Conservation (phyloP, 2,888 invertebrate genomes). For the Acrobasis repandana region DNA sequence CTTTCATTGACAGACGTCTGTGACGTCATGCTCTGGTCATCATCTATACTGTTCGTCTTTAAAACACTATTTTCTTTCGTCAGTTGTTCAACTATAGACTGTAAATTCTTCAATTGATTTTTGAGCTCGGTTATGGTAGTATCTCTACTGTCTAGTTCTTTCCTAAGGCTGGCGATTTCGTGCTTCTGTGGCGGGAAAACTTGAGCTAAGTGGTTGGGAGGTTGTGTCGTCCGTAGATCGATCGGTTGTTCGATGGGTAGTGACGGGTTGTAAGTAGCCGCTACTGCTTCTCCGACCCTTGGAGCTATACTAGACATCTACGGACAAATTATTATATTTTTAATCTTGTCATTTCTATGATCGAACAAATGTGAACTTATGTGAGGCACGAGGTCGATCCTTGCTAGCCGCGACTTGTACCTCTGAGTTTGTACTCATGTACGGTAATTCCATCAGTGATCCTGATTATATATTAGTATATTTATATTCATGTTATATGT, state of each 20-base stretch:
- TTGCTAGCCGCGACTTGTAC: too few relatives aligned
- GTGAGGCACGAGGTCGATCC: too few relatives aligned
- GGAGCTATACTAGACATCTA: slow-evolving; percentile 60
- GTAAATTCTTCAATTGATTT: slow-evolving; percentile 84
- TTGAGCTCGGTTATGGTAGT: slow-evolving; percentile 86
- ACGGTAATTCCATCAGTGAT: too few relatives aligned
- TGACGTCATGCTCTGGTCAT: slow-evolving; percentile 68
- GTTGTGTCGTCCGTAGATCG: slow-evolving; percentile 45
- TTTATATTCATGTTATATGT: too few relatives aligned
- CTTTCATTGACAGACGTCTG: slow-evolving; percentile 66
- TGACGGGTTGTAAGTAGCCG: slow-evolving; percentile 67
- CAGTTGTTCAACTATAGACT: slow-evolving; percentile 88
- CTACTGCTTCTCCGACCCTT: slow-evolving; percentile 63
- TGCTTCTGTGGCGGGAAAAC: slow-evolving; percentile 39
- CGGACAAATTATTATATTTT: slow-evolving; percentile 2
- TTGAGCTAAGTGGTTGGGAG: slow-evolving; percentile 41
- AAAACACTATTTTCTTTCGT: slow-evolving; percentile 91
- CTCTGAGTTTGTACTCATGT: too few relatives aligned
- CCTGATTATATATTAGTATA: too few relatives aligned
- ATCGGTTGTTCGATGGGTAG: slow-evolving; percentile 57
- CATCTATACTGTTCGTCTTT: slow-evolving; percentile 80
- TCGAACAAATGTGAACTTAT: too few relatives aligned
- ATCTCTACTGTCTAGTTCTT: slow-evolving; percentile 85
- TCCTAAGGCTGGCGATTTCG: slow-evolving; percentile 63
- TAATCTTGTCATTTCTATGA: not conserved